Base-by-base conservation (phyloP, 2,113 vertebrate species). In the Melospiza melodia region DNA sequence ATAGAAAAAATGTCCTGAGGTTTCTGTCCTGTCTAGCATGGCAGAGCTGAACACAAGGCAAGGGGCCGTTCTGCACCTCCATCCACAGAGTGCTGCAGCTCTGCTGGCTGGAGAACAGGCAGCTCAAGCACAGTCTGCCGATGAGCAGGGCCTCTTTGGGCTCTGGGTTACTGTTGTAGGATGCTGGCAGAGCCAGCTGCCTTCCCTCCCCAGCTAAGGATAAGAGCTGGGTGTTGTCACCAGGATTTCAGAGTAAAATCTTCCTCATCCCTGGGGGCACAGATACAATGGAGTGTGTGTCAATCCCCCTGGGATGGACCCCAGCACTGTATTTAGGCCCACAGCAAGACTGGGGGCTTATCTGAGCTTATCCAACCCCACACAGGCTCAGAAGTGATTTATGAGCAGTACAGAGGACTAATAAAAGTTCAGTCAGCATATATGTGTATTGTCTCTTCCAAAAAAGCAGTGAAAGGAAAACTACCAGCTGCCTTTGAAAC, bases 391-490 rank as follows among this genome's bases (percentile, higher is more conserved):
- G 51, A 91, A 69, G 49, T 13, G 35, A 59, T 46, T 39, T 3
- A 57, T 5, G 35, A 87, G 54, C 21, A n/a, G 11, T 12, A 18
- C 43, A 61, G 46, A 92, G 17, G 12, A 75, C 22, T 76, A 74
- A 44, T 25, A 39, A 55, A 88, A 59, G 39, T 67, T 80, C 51
- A 48, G 2, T 33, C 52, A 67, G 39, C 2, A 6, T n/a, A 9
- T 33, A 46, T 12, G 11, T 24, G 19, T 30, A 41, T n/a, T 0
- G 0, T 13, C 20, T 51, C 24, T 81, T 78, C 46, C 5, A 4
- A 81, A 90, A 92, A 61, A 61, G 35, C 44, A 87, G 22, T 11
- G 33, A 37, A 79, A 92, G 44, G 48, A 86, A 83, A 95, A 79
- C 67, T 52, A 57, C 52, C 69, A 43, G 69, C 37, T 91, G 15